Evolutionary conservation across 2,113 vertebrate genomes (phyloP).

Genomic region (Psephotus haematonotus): DNA sequence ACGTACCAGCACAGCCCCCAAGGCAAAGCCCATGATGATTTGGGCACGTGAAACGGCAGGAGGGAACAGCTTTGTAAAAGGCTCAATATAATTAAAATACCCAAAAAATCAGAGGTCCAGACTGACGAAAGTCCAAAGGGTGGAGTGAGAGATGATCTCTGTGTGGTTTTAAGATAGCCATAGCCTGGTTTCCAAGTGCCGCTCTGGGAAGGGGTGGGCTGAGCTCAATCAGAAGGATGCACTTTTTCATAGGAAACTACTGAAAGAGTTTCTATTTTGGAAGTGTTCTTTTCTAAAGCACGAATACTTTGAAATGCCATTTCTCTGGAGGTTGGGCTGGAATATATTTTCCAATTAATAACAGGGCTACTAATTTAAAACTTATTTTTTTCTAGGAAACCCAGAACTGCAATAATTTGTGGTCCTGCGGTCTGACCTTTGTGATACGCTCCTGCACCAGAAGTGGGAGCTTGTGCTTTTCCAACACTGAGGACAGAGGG

Average conservation of each 20-base stretch:
- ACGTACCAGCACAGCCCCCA: fast-evolving
- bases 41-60: background rate
- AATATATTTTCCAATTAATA: background rate
- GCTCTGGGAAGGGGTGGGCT: background rate
- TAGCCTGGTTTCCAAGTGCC: background rate
- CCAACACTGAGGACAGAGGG: background rate
- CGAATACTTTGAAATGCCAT: background rate
- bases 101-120: background rate
- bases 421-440: background rate
- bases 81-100: background rate
- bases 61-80: background rate
- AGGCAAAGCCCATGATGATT: background rate
- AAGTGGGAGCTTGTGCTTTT: background rate
- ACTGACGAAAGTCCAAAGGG: background rate
- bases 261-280: background rate
- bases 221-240: background rate
- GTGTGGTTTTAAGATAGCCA: background rate
- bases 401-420: background rate
- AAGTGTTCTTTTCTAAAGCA: background rate
- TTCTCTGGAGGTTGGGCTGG: background rate
- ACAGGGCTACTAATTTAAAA: background rate
- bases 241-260: background rate
- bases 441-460: background rate
- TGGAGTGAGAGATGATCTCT: background rate
- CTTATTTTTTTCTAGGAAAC: background rate